Evolutionary conservation across 2,797 vertebrate genomes (phyloP), one percentile per base, ranked within the genome.

Genomic region (Yasuhikotakia modesta): DNA sequence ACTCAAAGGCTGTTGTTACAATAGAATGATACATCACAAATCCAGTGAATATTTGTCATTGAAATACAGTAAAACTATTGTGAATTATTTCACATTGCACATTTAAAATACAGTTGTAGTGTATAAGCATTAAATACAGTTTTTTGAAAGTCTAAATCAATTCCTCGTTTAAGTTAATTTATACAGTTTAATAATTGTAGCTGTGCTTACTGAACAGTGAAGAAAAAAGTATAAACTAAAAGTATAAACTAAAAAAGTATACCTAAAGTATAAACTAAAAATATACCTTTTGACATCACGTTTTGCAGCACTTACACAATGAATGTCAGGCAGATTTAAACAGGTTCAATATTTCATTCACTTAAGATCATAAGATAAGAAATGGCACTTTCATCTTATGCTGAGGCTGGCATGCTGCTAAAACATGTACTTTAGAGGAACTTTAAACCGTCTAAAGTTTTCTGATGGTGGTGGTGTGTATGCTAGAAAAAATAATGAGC

Each of bases 1-100:
- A 65, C 48, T 69, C 10, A 82, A 80, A 80, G 45, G 64, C 76
- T 71, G 68, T 65, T 39, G 19, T 60, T 78, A 79, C 55, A 24
- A 65, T 67, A 70, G 60, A 84, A 67, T 48, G 21, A 30, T 46
- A 69, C 17, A n/a, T 73, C 55, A 61, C 55, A 70, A 78, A 53
- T 77, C 53, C 13, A 16, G 8, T 67, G 48, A 27, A 65, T 68
- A 2, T 45, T 30, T 66, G 65, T 19, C 45, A 60, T 39, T 68
- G 57, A 72, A 79, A 57, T 73, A 70, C 64, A 77, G 58, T 50
- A 27, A n/a, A 53, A 72, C 52, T 50, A 43, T 60, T 78, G 70
- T 60, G 30, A 53, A 46, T 73, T 7, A 79, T 69, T 80, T 76
- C 50, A 81, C 69, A 76, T 14, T 79, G 48, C 39, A 77, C 58